Evolutionary conservation across 1,140 invertebrate genomes (phyloP).

Genomic region (Nasonia giraulti): DNA sequence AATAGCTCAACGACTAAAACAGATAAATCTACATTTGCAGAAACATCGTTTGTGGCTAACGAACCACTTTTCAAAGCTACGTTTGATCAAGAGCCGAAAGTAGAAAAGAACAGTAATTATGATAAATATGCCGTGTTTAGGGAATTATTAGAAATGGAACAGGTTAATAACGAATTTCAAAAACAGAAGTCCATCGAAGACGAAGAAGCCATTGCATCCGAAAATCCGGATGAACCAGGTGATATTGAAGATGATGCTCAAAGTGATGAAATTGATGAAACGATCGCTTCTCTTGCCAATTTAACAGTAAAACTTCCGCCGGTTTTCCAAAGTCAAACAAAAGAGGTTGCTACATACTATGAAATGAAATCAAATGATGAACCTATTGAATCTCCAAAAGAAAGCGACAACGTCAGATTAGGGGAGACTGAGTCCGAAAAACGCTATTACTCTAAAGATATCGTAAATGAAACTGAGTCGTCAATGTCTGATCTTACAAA

Average conservation of each 20-base stretch:
- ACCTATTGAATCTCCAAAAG: conserved; percentile 43
- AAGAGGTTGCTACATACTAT: conserved; percentile 46
- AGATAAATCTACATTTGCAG: conserved; percentile 46
- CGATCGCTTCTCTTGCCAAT: conserved; percentile 59
- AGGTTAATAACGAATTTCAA: conserved; percentile 69
- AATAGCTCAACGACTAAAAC: neutral
- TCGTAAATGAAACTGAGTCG: conserved; percentile 13
- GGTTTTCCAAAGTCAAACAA: conserved; percentile 53
- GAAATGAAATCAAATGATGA: conserved; percentile 49
- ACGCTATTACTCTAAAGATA: conserved; percentile 14
- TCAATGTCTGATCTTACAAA: conserved; percentile 16
- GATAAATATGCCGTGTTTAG: conserved; percentile 91
- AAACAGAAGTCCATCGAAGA: conserved; percentile 67
- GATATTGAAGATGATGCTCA: conserved; percentile 59
- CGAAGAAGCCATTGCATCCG: conserved; percentile 47
- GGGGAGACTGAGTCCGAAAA: conserved; percentile 48
- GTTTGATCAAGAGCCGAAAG: conserved; percentile 71
- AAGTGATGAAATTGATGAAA: conserved; percentile 58
- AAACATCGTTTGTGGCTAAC: conserved; percentile 49
- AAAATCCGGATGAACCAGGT: conserved; percentile 62
- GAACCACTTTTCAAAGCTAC: conserved; percentile 75
- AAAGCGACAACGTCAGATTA: conserved; percentile 15
- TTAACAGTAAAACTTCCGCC: conserved; percentile 65
- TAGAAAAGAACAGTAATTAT: conserved; percentile 68
- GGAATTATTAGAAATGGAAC: conserved; percentile 85